phyloP scores from a whole-genome alignment of 1,140 invertebrate species.

The Drosophila ercepeae region DNA sequence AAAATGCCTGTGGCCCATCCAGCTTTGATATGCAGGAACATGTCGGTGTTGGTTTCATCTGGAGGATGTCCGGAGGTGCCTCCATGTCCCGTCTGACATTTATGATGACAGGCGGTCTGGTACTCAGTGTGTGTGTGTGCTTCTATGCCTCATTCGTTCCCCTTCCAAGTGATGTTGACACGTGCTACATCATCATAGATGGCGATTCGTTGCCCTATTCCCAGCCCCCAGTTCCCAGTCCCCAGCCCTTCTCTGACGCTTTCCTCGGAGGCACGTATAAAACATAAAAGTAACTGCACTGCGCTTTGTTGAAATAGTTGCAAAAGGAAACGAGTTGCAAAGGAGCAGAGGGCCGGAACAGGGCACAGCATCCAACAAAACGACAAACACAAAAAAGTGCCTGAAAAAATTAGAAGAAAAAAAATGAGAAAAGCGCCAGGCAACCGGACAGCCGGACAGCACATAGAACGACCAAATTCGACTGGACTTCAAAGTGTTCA shows the following conservation, averaged over 20 bases:
- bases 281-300: slow-evolving; percentile 81
- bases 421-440: slow-evolving; percentile 10
- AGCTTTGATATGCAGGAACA: slow-evolving; percentile 45
- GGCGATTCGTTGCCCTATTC: slow-evolving; percentile 36
- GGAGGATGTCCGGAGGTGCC: slow-evolving; percentile 8
- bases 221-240: not conserved
- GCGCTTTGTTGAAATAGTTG: slow-evolving; percentile 81
- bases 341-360: slow-evolving; percentile 60
- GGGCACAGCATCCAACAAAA: slow-evolving; percentile 11
- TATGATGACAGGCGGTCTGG: slow-evolving; percentile 77
- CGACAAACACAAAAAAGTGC: slow-evolving; percentile 8
- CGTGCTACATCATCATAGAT: slow-evolving; percentile 79
- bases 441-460: too few relatives aligned
- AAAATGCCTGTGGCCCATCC: slow-evolving; percentile 2
- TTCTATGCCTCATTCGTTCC: slow-evolving; percentile 31
- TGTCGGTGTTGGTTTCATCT: slow-evolving; percentile 48
- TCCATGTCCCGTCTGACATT: slow-evolving; percentile 53
- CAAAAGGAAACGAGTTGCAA: slow-evolving; percentile 67
- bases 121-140: slow-evolving; percentile 28
- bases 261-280: slow-evolving; percentile 69
- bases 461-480: slow-evolving; percentile 67
- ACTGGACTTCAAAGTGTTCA: slow-evolving; percentile 80
- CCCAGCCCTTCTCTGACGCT: slow-evolving; percentile 38
- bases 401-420: slow-evolving; percentile 20
- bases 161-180: slow-evolving; percentile 72